Evolutionary conservation across 2,113 vertebrate genomes (phyloP).

Genomic region (Callorhinus ursinus): DNA sequence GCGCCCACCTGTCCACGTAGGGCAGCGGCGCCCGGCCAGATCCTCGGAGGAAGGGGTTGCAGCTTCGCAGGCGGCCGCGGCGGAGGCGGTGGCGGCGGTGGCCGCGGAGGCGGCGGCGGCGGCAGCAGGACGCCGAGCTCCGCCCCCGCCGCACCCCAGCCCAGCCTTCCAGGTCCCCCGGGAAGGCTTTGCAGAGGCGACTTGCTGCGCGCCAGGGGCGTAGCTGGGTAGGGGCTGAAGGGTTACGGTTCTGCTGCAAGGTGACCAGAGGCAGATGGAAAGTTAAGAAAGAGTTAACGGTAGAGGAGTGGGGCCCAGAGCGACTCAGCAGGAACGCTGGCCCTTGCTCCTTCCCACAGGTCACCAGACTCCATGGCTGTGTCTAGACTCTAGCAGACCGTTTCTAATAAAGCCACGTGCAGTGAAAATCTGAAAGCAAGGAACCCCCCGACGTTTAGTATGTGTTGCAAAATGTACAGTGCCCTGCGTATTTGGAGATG

Average conservation of each 20-base stretch:
- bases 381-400: not conserved
- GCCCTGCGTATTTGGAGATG: not conserved
- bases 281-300: not conserved
- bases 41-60: not conserved
- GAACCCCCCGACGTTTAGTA: not conserved
- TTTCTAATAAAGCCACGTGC: not conserved
- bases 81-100: no score
- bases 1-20: not conserved
- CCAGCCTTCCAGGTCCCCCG: not conserved
- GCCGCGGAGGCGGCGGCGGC: not conserved
- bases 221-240: accelerated
- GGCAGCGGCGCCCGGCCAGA: not conserved
- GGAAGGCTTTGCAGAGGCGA: not conserved
- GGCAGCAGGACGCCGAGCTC: slow-evolving; percentile 8
- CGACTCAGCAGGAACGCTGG: not conserved
- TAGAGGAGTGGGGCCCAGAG: not conserved
- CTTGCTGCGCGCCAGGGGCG: not conserved
- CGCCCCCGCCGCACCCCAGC: slow-evolving; percentile 19
- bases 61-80: not conserved
- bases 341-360: not conserved
- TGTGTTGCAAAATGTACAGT: not conserved
- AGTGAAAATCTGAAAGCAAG: not conserved
- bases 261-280: slow-evolving; percentile 7
- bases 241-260: not conserved
- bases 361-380: not conserved